A percentile compares a stretch with the other conserved stretches of the same genome.
phyloP scores from a whole-genome alignment of 1,140 invertebrate species.

The Calephelis nemesis region DNA sequence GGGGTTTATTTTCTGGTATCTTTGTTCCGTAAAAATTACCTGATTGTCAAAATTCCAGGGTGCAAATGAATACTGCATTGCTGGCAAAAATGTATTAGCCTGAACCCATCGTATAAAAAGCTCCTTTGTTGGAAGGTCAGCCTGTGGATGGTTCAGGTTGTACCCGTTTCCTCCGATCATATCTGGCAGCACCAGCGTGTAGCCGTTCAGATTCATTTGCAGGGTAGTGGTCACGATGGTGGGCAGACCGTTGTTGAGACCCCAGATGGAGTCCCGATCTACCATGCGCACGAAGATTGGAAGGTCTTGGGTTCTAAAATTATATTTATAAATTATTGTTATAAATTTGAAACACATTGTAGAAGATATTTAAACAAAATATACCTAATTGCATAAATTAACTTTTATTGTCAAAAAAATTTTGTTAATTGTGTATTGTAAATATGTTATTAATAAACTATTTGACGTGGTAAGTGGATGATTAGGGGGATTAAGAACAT shows the following conservation, averaged over 20 bases:
- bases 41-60: slow-evolving; percentile 93
- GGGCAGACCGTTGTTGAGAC: slow-evolving; percentile 86
- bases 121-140: slow-evolving; percentile 84
- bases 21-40: slow-evolving; percentile 45
- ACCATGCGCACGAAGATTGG: slow-evolving; percentile 93
- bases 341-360: too few relatives aligned
- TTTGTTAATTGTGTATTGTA: too few relatives aligned
- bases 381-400: too few relatives aligned
- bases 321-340: slow-evolving; percentile 31
- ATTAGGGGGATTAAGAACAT: too few relatives aligned
- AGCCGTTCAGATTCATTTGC: slow-evolving; percentile 91
- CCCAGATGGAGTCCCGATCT: slow-evolving; percentile 92
- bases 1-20: not conserved
- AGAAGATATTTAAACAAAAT: too few relatives aligned
- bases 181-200: slow-evolving; percentile 92
- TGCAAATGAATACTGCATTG: slow-evolving; percentile 91
- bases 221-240: slow-evolving; percentile 90
- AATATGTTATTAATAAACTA: too few relatives aligned
- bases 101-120: slow-evolving; percentile 95
- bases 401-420: too few relatives aligned
- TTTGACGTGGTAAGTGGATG: too few relatives aligned
- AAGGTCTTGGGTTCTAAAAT: slow-evolving; percentile 85
- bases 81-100: slow-evolving; percentile 91
- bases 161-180: slow-evolving; percentile 96
- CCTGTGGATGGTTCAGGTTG: slow-evolving; percentile 62